phyloP scores from a whole-genome alignment of 1,140 invertebrate genomes.

The Melanaphis sacchari region DNA sequence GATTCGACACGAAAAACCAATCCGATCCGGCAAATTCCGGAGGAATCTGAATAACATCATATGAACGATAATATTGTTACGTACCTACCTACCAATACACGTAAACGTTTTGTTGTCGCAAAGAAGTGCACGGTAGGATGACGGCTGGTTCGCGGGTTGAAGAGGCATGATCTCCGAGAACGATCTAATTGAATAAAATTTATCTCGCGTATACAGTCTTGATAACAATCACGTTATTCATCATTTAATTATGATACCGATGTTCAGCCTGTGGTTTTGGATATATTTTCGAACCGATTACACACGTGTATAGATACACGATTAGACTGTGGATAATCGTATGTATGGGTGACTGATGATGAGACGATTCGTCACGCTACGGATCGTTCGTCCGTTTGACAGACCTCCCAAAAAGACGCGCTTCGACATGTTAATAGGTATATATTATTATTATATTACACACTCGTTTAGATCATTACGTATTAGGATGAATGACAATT shows the following conservation, averaged over 20 bases:
- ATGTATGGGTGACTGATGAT: conserved; percentile 17
- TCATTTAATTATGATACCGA: background rate
- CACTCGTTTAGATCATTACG: background rate
- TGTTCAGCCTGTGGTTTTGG: background rate
- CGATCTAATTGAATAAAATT: background rate
- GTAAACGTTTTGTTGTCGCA: background rate
- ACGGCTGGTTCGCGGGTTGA: background rate
- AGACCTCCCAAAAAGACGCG: conserved; percentile 11
- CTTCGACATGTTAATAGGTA: conserved; percentile 11
- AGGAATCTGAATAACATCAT: too few species aligned
- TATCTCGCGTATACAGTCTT: background rate
- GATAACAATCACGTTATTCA: background rate
- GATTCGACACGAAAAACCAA: background rate
- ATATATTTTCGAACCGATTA: conserved; percentile 9
- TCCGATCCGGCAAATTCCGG: background rate
- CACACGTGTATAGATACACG: background rate
- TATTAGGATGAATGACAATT: conserved; percentile 6
- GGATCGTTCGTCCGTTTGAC: background rate
- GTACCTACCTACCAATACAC: background rate
- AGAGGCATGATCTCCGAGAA: background rate
- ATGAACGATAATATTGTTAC: background rate
- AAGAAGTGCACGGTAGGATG: background rate
- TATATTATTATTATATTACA: conserved; percentile 37
- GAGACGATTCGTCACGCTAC: conserved; percentile 40
- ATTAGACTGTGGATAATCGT: conserved; percentile 38